A percentile compares a stretch with the other conserved stretches of the same genome.
phyloP scores from a whole-genome alignment of 1,140 invertebrate genomes.

The Ylistrum balloti region DNA sequence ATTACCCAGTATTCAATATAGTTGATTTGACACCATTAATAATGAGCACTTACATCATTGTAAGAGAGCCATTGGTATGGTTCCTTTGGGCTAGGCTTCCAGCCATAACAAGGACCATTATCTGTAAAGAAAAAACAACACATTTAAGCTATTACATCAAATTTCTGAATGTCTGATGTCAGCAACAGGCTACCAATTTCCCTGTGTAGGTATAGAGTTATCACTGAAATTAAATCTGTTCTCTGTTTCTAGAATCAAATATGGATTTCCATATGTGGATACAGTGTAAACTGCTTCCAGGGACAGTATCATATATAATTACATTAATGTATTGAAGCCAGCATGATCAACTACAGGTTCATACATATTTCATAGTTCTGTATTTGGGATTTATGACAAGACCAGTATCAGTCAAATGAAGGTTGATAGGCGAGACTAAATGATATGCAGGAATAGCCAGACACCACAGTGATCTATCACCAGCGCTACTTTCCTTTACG shows the following conservation, averaged over 20 bases:
- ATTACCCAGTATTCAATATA: no score
- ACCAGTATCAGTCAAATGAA: background rate
- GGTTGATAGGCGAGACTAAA: no score
- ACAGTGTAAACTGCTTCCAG: background rate
- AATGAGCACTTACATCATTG: constrained; percentile 87
- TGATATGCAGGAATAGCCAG: no score
- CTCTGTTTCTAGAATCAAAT: no score
- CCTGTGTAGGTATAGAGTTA: no score
- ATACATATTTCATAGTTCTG: background rate
- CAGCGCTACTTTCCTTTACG: no score
- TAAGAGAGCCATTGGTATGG: constrained; percentile 96
- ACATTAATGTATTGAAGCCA: background rate
- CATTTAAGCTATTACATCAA: no score
- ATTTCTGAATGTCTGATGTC: no score
- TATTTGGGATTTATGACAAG: background rate
- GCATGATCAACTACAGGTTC: background rate
- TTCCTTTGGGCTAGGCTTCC: constrained; percentile 91
- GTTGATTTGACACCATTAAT: background rate
- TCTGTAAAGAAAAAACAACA: constrained; percentile 65
- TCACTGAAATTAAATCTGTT: no score
- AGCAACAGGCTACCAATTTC: no score
- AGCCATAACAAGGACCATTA: constrained; percentile 95
- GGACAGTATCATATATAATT: background rate
- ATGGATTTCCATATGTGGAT: background rate
- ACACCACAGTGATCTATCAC: no score